Base-by-base conservation (phyloP, 2,888 invertebrate species). In the Plagiodera versicolora region DNA sequence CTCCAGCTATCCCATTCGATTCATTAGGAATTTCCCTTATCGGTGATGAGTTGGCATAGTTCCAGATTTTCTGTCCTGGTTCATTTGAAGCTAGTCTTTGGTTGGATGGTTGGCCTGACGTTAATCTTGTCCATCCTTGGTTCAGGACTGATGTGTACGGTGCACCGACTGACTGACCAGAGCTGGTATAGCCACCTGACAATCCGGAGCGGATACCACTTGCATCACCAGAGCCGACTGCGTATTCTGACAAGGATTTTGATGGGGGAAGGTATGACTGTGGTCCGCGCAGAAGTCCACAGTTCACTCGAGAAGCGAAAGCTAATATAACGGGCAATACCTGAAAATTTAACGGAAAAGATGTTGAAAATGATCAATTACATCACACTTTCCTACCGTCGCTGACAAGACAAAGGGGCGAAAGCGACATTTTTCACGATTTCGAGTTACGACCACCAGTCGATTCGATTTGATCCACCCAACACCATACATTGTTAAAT, bases 241-340 rank as follows among this genome's bases (percentile, higher is more conserved):
- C 66, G 56, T 67, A 73, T 5, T 56, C 44, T 10, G 68, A 56
- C 14, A 67, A 69, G 3, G 65, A 20, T 16, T 54, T 44, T 18
- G 75, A 74, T n/a, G 74, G 72, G 35, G 67, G 65, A 24, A 74
- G 66, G 48, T 68, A 67, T 14, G 67, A 62, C 52, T 65, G 67
- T 24, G 65, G 46, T 56, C 67, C 72, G 56, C 64, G 60, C 47
- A 72, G 65, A 48, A 69, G 62, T 63, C 74, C 75, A 63, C 74
- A 72, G 39, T 64, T 65, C 60, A 66, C 71, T 50, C 71, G 44
- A 17, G 67, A 58, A 56, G 69, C 65, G 52, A 69, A 20, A 62
- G 72, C 70, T 61, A 72, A 65, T 65, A 73, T 30, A 16, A 61
- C 60, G 46, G 67, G 59, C 48, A 72, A 30, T 50, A 69, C 62